Conservation (phyloP, 2,113 vertebrate genomes). For the Dolichotis patagonum region DNA sequence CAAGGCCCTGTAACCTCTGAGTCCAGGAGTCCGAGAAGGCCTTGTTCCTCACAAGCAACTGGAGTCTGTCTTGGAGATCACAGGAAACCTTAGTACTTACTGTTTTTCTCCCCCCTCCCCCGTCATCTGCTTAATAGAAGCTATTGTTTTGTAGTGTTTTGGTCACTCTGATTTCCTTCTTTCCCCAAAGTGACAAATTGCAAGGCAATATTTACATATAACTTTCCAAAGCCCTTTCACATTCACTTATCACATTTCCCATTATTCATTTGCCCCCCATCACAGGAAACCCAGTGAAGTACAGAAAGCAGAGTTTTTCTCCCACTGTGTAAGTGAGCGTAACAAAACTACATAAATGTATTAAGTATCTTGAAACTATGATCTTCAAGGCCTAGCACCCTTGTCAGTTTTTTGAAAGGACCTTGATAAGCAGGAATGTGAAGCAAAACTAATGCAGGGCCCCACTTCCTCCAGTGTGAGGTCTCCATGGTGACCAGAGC, state of each 20-base stretch:
- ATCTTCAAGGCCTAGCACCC: not conserved
- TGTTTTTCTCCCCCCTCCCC: not conserved
- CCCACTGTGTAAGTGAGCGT: not conserved
- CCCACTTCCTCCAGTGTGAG: no score
- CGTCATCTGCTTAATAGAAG: not conserved
- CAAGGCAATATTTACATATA: not conserved
- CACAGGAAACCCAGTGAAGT: not conserved
- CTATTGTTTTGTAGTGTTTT: not conserved
- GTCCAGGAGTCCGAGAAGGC: not conserved
- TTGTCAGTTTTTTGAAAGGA: not conserved
- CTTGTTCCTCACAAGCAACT: slow-evolving; percentile 1
- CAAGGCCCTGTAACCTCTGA: not conserved
- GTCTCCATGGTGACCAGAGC: not conserved
- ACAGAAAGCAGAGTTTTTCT: not conserved
- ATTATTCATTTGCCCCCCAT: not conserved
- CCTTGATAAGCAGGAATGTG: not conserved
- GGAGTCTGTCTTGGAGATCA: not conserved
- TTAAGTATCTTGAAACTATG: not conserved
- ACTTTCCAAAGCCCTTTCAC: not conserved
- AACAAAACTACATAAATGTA: not conserved
- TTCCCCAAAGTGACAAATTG: slow-evolving; percentile 40
- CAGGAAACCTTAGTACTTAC: not conserved
- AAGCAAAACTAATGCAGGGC: no score
- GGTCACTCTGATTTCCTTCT: slow-evolving; percentile 20
- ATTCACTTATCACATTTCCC: not conserved